Percentiles rank a stretch among this genome's conserved stretches.
phyloP scores from a whole-genome alignment of 2,888 invertebrate species.

The Apodemia duryi region DNA sequence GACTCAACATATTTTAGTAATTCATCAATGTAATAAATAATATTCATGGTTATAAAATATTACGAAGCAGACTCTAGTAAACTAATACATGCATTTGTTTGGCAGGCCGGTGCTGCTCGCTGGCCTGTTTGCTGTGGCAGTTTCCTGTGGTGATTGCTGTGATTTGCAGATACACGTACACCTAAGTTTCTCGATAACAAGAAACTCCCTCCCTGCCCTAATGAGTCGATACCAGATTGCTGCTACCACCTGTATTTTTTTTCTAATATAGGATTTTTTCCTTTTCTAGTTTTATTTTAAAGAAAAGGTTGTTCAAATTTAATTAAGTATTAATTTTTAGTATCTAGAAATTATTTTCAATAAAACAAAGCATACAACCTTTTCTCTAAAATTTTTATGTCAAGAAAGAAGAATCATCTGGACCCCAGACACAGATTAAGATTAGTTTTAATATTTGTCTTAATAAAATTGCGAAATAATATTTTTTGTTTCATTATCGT shows the following conservation, averaged over 20 bases:
- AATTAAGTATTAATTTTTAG: constrained; percentile 20
- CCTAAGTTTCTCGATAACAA: constrained; percentile 58
- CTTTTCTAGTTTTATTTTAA: constrained; percentile 21
- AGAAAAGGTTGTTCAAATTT: constrained; percentile 18
- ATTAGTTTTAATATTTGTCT: constrained; percentile 14
- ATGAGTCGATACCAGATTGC: constrained; percentile 22
- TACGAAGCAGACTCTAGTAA: constrained; percentile 36
- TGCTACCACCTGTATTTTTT: constrained; percentile 22
- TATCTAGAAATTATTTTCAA: constrained; percentile 3
- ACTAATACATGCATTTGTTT: constrained; percentile 72
- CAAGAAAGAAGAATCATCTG: constrained; percentile 25
- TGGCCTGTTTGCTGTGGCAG: constrained; percentile 78
- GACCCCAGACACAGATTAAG: constrained; percentile 15
- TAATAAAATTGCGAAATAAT: constrained; percentile 19
- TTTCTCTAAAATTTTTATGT: constrained; percentile 28
- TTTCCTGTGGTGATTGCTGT: constrained; percentile 73
- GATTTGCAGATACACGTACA: constrained; percentile 66
- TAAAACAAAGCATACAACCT: constrained; percentile 17
- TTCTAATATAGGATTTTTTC: constrained; percentile 19
- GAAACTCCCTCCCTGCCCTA: constrained; percentile 53
- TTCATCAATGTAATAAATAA: neutral
- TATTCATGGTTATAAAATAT: constrained; percentile 12
- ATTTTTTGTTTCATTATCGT: constrained; percentile 18
- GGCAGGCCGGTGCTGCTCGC: constrained; percentile 78
- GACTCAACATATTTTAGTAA: neutral